Percentiles rank a stretch among this genome's conserved stretches.
Evolutionary conservation across 2,888 invertebrate species (phyloP).

Genomic region (Drosophila bunnanda): DNA sequence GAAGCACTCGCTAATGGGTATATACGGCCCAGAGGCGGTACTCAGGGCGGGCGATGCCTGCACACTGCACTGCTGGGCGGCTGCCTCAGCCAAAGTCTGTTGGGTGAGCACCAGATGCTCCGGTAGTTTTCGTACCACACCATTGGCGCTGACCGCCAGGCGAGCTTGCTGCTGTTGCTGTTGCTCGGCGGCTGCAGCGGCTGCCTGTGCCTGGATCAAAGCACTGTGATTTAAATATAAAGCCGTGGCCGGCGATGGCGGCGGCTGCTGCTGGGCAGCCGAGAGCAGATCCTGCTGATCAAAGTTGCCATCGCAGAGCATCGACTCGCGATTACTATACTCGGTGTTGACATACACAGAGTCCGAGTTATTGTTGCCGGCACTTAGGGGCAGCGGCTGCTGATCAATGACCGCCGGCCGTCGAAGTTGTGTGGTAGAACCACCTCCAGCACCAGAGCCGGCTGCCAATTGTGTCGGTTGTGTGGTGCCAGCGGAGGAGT

Average conservation of each 20-base stretch:
- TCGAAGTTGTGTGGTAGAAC: conserved; percentile 19
- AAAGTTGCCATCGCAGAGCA: conserved; percentile 80
- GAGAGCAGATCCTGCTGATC: conserved; percentile 74
- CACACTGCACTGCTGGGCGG: conserved; percentile 73
- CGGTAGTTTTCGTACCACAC: conserved; percentile 83
- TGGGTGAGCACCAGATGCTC: conserved; percentile 84
- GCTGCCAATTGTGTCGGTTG: conserved; percentile 39
- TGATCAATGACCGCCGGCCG: conserved; percentile 46
- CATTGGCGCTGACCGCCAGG: conserved; percentile 75
- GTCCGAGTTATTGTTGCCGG: conserved; percentile 68
- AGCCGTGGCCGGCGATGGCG: conserved; percentile 74
- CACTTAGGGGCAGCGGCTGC: conserved; percentile 38
- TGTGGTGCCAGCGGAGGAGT: conserved; percentile 69
- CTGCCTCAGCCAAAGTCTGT: conserved; percentile 76
- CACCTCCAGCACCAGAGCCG: conserved; percentile 30
- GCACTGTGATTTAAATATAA: conserved; percentile 76
- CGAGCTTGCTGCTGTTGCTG: conserved; percentile 63
- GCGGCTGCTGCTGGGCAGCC: conserved; percentile 71
- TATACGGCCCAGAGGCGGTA: conserved; percentile 92
- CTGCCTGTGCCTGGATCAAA: conserved; percentile 64
- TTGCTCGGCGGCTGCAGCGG: conserved; percentile 50
- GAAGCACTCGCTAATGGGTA: conserved; percentile 96
- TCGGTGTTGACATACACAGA: conserved; percentile 83
- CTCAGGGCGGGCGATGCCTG: conserved; percentile 88
- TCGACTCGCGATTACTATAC: conserved; percentile 82